phyloP scores from a whole-genome alignment of 2,113 vertebrate genomes.

The Galbula dea region DNA sequence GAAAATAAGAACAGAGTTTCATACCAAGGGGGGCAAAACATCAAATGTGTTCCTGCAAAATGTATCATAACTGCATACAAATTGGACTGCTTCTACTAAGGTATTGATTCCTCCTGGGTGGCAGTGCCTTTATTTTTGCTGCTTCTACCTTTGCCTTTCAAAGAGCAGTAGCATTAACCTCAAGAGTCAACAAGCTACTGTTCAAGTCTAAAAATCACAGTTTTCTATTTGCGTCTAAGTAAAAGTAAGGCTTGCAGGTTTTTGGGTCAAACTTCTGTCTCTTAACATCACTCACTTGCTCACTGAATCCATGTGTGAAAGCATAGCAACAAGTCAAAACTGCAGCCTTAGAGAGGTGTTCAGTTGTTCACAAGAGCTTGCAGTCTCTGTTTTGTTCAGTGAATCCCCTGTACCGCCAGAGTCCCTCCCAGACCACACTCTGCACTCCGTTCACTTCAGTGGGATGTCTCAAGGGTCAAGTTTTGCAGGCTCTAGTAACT shows the following conservation, averaged over 20 bases:
- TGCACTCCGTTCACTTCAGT: not conserved
- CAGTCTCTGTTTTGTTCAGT: not conserved
- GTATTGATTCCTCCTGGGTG: not conserved
- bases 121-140: not conserved
- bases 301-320: rapidly evolving
- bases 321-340: not conserved
- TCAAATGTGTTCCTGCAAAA: slow-evolving; percentile 30
- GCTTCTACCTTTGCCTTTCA: not conserved
- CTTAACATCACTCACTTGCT: not conserved
- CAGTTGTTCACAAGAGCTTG: not conserved
- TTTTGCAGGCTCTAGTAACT: not conserved
- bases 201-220: not conserved
- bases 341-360: not conserved
- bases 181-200: not conserved
- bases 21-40: slow-evolving; percentile 20
- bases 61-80: not conserved
- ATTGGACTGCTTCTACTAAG: not conserved
- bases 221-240: not conserved
- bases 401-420: not conserved
- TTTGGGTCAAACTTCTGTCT: not conserved
- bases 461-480: not conserved
- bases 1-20: not conserved
- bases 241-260: not conserved
- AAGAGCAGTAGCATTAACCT: not conserved
- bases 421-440: not conserved